phyloP scores from a whole-genome alignment of 2,888 invertebrate genomes.

The Pollenia griseotomentosa region DNA sequence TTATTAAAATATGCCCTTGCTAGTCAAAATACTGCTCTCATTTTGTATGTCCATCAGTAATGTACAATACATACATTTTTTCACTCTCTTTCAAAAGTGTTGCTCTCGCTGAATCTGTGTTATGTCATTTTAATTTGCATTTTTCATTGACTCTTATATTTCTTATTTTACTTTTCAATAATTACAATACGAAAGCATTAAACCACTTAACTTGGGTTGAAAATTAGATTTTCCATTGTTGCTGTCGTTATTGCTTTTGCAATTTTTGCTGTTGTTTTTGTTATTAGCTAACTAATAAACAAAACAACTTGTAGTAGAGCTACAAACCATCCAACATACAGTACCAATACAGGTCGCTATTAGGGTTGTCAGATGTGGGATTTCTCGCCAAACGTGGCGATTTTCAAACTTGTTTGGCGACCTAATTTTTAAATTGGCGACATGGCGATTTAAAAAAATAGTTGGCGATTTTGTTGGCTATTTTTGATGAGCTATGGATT shows the following conservation, averaged over 20 bases:
- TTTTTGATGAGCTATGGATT: too few relatives aligned
- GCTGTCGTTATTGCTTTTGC: neutral
- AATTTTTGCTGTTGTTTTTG: slow-evolving; percentile 61
- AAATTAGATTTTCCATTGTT: slow-evolving; percentile 70
- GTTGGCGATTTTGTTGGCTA: too few relatives aligned
- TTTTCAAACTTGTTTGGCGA: too few relatives aligned
- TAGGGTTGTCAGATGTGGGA: too few relatives aligned
- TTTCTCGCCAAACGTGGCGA: too few relatives aligned
- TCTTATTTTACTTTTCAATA: slow-evolving; percentile 50
- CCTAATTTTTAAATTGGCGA: too few relatives aligned
- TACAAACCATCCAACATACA: slow-evolving; percentile 37
- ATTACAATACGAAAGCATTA: slow-evolving; percentile 66
- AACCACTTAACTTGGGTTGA: slow-evolving; percentile 74
- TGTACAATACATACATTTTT: neutral
- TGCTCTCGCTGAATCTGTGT: slow-evolving; percentile 1
- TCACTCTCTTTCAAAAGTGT: neutral
- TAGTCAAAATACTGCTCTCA: neutral
- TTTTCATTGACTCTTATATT: slow-evolving; percentile 27
- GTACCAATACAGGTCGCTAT: slow-evolving; percentile 46
- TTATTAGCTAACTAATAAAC: slow-evolving; percentile 53
- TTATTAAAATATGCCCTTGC: slow-evolving; percentile 1
- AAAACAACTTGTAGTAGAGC: slow-evolving; percentile 34
- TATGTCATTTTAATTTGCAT: slow-evolving; percentile 57
- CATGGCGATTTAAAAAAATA: too few relatives aligned
- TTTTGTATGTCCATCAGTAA: neutral